Percentiles rank a stretch among this genome's conserved stretches.
phyloP scores from a whole-genome alignment of 35 echinoderm and acorn worm genomes.

The Lytechinus pictus region DNA sequence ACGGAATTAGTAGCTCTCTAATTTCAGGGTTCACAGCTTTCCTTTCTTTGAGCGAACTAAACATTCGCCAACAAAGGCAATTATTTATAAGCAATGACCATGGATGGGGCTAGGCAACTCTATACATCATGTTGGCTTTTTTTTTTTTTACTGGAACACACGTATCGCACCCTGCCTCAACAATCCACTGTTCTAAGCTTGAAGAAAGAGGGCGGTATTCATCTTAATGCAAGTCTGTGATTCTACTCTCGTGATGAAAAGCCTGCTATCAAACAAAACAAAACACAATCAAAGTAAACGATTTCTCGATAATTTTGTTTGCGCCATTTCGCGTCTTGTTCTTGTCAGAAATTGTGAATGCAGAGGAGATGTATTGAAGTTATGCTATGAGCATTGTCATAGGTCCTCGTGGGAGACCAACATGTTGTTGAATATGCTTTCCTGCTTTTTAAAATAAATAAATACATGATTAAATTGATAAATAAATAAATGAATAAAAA shows the following conservation, averaged over 20 bases:
- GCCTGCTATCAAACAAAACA: too few relatives aligned
- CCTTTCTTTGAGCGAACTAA: not conserved
- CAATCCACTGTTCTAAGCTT: not conserved
- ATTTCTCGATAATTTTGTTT: too few relatives aligned
- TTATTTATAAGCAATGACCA: not conserved
- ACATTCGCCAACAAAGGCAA: not conserved
- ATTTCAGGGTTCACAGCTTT: constrained; percentile 10
- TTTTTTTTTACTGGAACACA: not conserved
- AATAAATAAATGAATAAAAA: too few relatives aligned
- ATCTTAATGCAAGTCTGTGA: not conserved
- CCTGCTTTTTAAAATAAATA: too few relatives aligned
- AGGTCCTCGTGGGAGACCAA: too few relatives aligned
- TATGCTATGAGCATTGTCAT: too few relatives aligned
- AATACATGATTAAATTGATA: too few relatives aligned
- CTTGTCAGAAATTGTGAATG: too few relatives aligned
- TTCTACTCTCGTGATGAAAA: not conserved
- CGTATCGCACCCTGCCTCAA: not conserved
- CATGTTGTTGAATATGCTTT: too few relatives aligned
- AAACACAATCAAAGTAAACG: too few relatives aligned
- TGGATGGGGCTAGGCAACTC: not conserved
- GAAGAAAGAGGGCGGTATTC: not conserved
- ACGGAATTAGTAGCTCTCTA: constrained; percentile 18
- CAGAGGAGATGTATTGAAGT: too few relatives aligned
- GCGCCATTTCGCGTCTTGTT: too few relatives aligned
- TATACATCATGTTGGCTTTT: not conserved